These are phyloP conservation scores for Brachyalestes nurse DNA, from an alignment of 2,797 vertebrate genomes.

Conservation along the genomic window DNA sequence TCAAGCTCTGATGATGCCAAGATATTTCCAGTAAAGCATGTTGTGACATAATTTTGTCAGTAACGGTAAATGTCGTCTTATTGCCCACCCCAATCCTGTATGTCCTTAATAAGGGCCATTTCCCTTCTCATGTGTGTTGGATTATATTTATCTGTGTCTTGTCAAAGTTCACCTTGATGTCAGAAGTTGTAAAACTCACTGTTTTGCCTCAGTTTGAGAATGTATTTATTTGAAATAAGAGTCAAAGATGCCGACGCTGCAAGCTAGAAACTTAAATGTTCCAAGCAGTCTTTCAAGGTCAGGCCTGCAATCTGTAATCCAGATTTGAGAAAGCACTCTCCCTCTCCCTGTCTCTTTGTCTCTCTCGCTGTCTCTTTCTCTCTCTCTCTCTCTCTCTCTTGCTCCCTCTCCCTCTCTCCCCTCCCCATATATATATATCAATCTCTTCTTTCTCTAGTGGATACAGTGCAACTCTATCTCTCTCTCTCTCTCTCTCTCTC, in stretches of 20 bases:
- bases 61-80: too few relatives aligned
- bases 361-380: not conserved
- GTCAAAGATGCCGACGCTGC: not conserved
- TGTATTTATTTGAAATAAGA: not conserved
- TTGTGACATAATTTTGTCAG: too few relatives aligned
- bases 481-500: not conserved
- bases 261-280: not conserved
- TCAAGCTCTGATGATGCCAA: too few relatives aligned
- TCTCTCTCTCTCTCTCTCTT: not conserved
- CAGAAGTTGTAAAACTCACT: not conserved
- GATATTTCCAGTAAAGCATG: too few relatives aligned
- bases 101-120: too few relatives aligned
- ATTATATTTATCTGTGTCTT: not conserved
- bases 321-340: not conserved
- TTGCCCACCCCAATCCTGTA: too few relatives aligned
- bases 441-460: not conserved
- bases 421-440: not conserved
- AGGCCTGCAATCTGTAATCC: slow-evolving; percentile 29
- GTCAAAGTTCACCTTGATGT: not conserved
- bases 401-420: not conserved
- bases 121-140: not conserved
- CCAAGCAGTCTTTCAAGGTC: slow-evolving; percentile 34
- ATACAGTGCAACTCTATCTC: not conserved
- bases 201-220: not conserved
- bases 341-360: slow-evolving; percentile 5